phyloP scores from a whole-genome alignment of 2,888 invertebrate genomes.

The Caenorhabditis afra region DNA sequence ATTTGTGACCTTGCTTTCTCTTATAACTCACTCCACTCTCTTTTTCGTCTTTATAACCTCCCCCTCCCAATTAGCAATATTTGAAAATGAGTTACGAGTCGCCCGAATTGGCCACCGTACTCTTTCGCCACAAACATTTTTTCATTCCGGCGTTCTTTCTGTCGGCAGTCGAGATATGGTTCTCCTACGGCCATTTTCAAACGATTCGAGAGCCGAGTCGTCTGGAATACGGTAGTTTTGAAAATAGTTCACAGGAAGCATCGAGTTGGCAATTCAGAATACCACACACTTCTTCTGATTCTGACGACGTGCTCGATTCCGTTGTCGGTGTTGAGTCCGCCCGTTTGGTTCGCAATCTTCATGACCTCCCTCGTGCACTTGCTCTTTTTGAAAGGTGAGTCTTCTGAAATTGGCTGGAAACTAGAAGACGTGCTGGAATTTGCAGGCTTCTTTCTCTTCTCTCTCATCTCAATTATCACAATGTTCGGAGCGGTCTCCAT shows the following conservation, averaged over 20 bases:
- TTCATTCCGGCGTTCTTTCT: not conserved
- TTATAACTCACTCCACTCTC: too few species aligned
- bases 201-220: not conserved
- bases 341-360: slow-evolving; percentile 27
- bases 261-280: slow-evolving; percentile 11
- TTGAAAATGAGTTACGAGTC: too few species aligned
- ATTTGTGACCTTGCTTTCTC: too few species aligned
- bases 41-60: too few species aligned
- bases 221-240: too few species aligned
- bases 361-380: slow-evolving; percentile 37
- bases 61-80: too few species aligned
- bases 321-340: slow-evolving; percentile 23
- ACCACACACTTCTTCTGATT: slow-evolving; percentile 23
- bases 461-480: not conserved
- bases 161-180: not conserved
- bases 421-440: too few species aligned
- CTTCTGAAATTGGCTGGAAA: not conserved
- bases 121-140: not conserved
- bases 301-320: slow-evolving; percentile 18
- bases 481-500: too few species aligned
- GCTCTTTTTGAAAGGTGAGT: slow-evolving; percentile 26
- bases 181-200: not conserved
- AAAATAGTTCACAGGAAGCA: too few species aligned
- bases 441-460: not conserved
- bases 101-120: too few species aligned